Base-by-base conservation (phyloP, 35 echinoderm and acorn worm genomes). In the Chiridota heheva region DNA sequence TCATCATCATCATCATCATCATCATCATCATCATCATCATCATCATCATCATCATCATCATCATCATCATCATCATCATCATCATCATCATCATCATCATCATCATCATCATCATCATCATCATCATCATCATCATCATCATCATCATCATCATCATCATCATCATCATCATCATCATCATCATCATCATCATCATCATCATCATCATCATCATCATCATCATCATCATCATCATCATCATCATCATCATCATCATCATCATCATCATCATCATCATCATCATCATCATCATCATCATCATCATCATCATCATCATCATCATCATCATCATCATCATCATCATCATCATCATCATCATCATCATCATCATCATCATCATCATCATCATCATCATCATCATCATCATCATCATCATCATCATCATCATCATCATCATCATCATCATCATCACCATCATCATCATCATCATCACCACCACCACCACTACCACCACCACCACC, bases 41-140 rank as follows among this genome's bases (percentile, higher is more conserved):
- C 30, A 31, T 31, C 62, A 66, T 66, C 62, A 66, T 66, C 62
- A 66, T 70, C 30, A 31, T 31, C 62, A 66, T n/a, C 62, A 66
- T 1, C 62, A 66, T 31, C 67, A 66, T 2, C 62, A 66, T 66
- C 62, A 66, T n/a, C 62, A 66, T 33, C 17, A 2, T 33, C 62
- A 66, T 66, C 62, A 66, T 66, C 62, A 66, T 66, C 17, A 66
- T 66, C 62, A 17, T 66, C 62, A 66, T 31, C 17, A 31, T 66
- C 30, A 31, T 31, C 62, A 31, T 66, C 62, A 66, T 66, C 30
- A 31, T 66, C 62, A 66, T 66, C 30, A 66, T 31, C 2, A 31
- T 66, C 30, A 66, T 66, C 62, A 66, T 66, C 62, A 66, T n/a
- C 30, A 66, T 31, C 62, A 29, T 31, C 62, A 33, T 2, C 62